A percentile compares a stretch with the other conserved stretches of the same genome.
phyloP scores from a whole-genome alignment of 2,888 invertebrate genomes.

The Sepiola atlantica region DNA sequence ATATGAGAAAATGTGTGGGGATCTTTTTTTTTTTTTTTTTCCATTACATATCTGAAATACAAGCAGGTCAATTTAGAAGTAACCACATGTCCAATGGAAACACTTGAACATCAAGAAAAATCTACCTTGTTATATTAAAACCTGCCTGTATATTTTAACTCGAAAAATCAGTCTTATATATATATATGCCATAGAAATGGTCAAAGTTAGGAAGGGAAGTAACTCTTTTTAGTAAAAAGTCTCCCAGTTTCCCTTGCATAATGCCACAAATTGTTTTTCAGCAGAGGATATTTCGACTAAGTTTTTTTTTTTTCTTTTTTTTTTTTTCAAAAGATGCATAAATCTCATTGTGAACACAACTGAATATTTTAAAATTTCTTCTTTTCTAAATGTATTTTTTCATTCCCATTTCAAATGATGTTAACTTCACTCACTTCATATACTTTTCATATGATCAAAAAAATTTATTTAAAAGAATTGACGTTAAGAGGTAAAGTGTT shows the following conservation, averaged over 20 bases:
- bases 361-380: neutral
- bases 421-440: neutral
- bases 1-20: neutral
- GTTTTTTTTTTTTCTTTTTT: neutral
- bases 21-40: neutral
- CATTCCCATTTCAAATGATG: neutral
- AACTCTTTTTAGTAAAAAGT: neutral
- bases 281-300: neutral
- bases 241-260: neutral
- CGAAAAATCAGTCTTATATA: conserved; percentile 4
- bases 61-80: neutral
- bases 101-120: neutral
- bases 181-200: neutral
- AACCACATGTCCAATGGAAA: neutral
- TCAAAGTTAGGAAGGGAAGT: conserved; percentile 1
- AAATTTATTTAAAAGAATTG: too few relatives aligned
- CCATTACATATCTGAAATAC: neutral
- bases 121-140: conserved; percentile 12
- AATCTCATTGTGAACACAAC: neutral
- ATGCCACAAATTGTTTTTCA: neutral
- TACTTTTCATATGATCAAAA: too few relatives aligned
- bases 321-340: neutral
- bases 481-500: too few relatives aligned
- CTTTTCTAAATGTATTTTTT: too few relatives aligned
- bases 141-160: conserved; percentile 19